Conservation (phyloP, 2,888 invertebrate genomes). For the Auanema sp. region DNA sequence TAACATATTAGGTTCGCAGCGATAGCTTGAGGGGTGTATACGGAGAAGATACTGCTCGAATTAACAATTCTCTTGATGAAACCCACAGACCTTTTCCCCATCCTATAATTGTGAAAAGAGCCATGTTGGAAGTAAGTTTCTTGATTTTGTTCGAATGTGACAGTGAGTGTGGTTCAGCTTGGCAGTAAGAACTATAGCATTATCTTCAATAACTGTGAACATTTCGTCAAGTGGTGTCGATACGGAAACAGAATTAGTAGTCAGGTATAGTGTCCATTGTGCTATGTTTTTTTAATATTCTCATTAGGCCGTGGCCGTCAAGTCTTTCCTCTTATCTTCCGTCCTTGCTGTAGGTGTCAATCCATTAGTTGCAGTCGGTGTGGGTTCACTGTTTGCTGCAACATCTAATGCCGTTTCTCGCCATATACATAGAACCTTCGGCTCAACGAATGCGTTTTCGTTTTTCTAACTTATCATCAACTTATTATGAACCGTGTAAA, state of each 20-base stretch:
- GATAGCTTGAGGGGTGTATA: constrained; percentile 43
- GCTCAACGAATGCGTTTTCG: neutral
- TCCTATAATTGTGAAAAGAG: constrained; percentile 57
- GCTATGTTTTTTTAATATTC: neutral
- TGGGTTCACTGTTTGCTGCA: constrained; percentile 15
- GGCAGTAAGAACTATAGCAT: constrained; percentile 64
- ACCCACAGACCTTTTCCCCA: constrained; percentile 50
- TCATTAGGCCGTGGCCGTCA: constrained; percentile 19
- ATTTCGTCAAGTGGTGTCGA: constrained; percentile 65
- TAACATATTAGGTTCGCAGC: constrained; percentile 45
- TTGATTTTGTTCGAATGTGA: neutral
- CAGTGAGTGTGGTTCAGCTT: constrained; percentile 31
- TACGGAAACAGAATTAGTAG: constrained; percentile 62
- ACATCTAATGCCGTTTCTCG: constrained; percentile 6
- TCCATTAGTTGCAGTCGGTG: constrained; percentile 15
- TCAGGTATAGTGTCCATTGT: constrained; percentile 43
- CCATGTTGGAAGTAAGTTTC: constrained; percentile 40
- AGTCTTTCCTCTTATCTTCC: constrained; percentile 15
- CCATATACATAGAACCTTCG: neutral
- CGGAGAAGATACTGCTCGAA: constrained; percentile 29
- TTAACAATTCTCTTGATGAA: constrained; percentile 47
- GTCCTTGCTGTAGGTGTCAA: constrained; percentile 17
- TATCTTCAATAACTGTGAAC: constrained; percentile 65
- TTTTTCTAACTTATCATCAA: too few relatives aligned
- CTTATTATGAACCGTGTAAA: too few relatives aligned